Conservation (phyloP, 2,888 invertebrate genomes). For the Lordiphosa andalusiaca region DNA sequence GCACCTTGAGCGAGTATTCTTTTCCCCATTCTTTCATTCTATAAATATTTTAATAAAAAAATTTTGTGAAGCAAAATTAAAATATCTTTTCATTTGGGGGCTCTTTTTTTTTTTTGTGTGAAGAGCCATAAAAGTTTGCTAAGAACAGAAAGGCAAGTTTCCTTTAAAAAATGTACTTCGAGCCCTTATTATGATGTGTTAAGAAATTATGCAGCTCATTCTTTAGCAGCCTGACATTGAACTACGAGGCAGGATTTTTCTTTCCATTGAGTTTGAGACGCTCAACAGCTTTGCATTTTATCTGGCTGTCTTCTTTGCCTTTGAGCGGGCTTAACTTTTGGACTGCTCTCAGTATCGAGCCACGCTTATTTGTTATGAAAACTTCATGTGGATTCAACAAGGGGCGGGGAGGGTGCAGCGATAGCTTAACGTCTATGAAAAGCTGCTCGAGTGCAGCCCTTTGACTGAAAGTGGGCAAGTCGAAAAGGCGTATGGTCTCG, state of each 20-base stretch:
- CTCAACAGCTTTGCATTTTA: slow-evolving; percentile 50
- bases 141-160: slow-evolving; percentile 12
- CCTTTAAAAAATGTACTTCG: slow-evolving; percentile 6
- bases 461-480: slow-evolving; percentile 34
- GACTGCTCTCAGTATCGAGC: slow-evolving; percentile 62
- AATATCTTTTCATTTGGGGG: slow-evolving; percentile 28
- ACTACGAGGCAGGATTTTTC: slow-evolving; percentile 18
- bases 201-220: slow-evolving; percentile 36
- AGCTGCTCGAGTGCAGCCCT: slow-evolving; percentile 51
- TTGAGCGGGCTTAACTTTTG: slow-evolving; percentile 56
- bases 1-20: slow-evolving; percentile 22
- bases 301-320: slow-evolving; percentile 40
- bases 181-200: slow-evolving; percentile 45
- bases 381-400: slow-evolving; percentile 40
- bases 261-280: slow-evolving; percentile 38
- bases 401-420: slow-evolving; percentile 23
- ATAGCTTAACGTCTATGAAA: slow-evolving; percentile 53
- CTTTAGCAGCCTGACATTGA: slow-evolving; percentile 47
- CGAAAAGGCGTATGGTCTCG: slow-evolving; percentile 25
- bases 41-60: slow-evolving; percentile 56
- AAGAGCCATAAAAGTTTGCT: slow-evolving; percentile 26
- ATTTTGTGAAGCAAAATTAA: slow-evolving; percentile 20
- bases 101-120: slow-evolving; percentile 6
- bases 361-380: slow-evolving; percentile 64
- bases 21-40: slow-evolving; percentile 13